Percentiles rank a stretch among this genome's conserved stretches.
Conservation (phyloP, 2,113 vertebrate genomes). For the Lagenorhynchus albirostris region DNA sequence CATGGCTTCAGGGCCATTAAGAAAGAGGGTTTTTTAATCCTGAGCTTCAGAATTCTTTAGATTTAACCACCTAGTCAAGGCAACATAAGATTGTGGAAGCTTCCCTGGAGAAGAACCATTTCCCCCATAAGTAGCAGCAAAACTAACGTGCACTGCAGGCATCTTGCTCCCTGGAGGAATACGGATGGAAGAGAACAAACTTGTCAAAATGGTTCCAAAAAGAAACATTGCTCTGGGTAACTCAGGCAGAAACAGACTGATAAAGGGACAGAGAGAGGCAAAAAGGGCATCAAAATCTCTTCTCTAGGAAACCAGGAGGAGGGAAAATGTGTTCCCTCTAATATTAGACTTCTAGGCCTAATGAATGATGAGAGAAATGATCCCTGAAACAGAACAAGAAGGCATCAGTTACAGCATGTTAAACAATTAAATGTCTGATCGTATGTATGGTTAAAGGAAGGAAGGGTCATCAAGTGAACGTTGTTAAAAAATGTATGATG, state of each 20-base stretch:
- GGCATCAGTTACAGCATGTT: neutral
- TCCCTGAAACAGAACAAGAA: slow-evolving; percentile 16
- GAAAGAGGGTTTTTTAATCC: neutral
- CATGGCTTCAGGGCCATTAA: neutral
- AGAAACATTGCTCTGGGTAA: neutral
- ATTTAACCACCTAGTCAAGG: neutral
- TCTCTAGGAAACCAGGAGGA: neutral
- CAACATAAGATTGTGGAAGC: neutral
- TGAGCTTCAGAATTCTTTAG: neutral
- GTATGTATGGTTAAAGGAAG: neutral
- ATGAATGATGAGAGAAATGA: neutral
- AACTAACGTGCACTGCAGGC: neutral
- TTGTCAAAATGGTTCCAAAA: neutral
- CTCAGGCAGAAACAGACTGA: neutral
- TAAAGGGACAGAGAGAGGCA: neutral
- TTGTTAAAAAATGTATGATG: neutral
- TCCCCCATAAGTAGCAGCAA: neutral
- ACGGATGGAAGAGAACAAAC: neutral
- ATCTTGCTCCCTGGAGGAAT: neutral
- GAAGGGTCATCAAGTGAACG: neutral
- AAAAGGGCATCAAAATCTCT: neutral
- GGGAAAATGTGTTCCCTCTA: neutral
- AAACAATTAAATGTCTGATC: neutral
- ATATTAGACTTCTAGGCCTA: neutral
- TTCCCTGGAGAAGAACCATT: neutral